Percentiles rank a stretch among this genome's conserved stretches.
Conservation (phyloP, 2,113 vertebrate genomes). For the Chauna torquata region DNA sequence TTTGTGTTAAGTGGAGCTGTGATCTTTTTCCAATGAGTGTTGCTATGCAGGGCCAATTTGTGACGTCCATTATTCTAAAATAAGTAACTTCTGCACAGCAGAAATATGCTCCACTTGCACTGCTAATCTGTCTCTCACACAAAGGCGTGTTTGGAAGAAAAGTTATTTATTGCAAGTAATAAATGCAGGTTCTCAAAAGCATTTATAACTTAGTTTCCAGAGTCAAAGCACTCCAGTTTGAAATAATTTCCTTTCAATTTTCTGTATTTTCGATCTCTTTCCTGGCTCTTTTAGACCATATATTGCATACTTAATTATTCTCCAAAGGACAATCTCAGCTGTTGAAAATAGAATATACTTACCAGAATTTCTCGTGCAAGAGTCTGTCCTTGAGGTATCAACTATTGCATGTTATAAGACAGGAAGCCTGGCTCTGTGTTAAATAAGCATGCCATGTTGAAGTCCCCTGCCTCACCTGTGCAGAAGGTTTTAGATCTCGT, state of each 20-base stretch:
- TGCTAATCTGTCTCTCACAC: constrained; percentile 60
- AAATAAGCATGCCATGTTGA: background rate
- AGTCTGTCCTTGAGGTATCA: background rate
- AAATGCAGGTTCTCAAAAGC: constrained; percentile 67
- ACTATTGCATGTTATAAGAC: background rate
- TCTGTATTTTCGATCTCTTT: constrained; percentile 36
- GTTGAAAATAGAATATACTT: background rate
- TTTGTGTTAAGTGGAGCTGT: constrained; percentile 65
- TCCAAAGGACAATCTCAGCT: background rate
- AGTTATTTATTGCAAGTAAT: constrained; percentile 68
- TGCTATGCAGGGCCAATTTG: constrained; percentile 64
- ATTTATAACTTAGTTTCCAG: constrained; percentile 60
- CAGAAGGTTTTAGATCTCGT: background rate
- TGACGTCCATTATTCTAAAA: constrained; percentile 72
- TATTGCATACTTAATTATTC: constrained; percentile 50
- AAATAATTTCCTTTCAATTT: constrained; percentile 62
- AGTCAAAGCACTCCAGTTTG: constrained; percentile 52
- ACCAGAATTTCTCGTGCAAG: background rate
- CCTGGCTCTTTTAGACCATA: constrained; percentile 34
- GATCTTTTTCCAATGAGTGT: constrained; percentile 70
- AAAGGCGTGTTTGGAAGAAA: constrained; percentile 60
- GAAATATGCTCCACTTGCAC: constrained; percentile 69
- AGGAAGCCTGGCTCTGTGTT: background rate
- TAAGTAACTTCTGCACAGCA: constrained; percentile 68
- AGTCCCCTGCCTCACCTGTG: background rate